A percentile compares a stretch with the other conserved stretches of the same genome.
Evolutionary conservation across 2,113 vertebrate species (phyloP).

Genomic region (Dermatemys mawii): DNA sequence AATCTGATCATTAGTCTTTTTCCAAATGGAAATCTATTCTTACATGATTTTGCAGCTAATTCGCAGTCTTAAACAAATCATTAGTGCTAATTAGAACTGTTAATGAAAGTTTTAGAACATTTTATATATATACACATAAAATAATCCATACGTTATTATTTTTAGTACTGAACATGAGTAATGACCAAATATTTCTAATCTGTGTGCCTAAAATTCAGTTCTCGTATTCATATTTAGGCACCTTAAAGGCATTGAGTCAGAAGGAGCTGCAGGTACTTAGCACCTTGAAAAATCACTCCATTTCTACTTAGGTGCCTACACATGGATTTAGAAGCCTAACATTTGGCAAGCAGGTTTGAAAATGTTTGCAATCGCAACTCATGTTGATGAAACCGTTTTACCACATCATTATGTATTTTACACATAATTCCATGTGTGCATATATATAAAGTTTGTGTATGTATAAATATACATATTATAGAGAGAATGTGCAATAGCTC

Average conservation of each 20-base stretch:
- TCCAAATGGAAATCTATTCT: not conserved
- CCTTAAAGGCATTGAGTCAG: not conserved
- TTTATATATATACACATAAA: not conserved
- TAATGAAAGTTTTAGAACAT: not conserved
- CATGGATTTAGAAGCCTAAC: not conserved
- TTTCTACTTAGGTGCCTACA: not conserved
- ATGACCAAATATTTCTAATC: not conserved
- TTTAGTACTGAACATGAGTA: not conserved
- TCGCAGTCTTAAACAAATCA: not conserved
- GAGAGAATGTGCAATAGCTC: not conserved
- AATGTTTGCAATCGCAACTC: not conserved
- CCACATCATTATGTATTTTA: not conserved
- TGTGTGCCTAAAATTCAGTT: not conserved
- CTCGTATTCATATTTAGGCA: not conserved
- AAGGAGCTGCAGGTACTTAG: not conserved
- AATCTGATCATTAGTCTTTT: not conserved
- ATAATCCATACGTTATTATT: not conserved
- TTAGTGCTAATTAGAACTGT: not conserved
- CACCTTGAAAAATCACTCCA: not conserved
- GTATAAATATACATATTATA: not conserved
- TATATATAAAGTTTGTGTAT: not conserved
- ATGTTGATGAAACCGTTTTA: not conserved
- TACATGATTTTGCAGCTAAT: not conserved
- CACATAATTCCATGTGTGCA: not conserved
- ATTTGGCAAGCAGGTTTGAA: not conserved